phyloP scores from a whole-genome alignment of 2,888 invertebrate species.

The Catocala nupta region DNA sequence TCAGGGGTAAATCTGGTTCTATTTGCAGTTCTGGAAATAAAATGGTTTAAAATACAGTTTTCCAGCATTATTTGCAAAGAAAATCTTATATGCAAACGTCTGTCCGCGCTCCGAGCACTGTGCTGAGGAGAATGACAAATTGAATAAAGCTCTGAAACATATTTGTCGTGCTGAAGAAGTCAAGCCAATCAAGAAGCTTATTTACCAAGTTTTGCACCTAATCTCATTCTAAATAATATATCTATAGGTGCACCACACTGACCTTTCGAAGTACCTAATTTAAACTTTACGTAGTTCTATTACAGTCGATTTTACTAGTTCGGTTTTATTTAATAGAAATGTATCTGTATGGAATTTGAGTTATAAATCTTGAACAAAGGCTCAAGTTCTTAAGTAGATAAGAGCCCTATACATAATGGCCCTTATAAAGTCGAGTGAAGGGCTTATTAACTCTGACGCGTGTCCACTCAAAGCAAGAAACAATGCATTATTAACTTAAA shows the following conservation, averaged over 20 bases:
- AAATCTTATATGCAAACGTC: slow-evolving; percentile 48
- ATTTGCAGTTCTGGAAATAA: slow-evolving; percentile 1
- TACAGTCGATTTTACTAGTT: no score
- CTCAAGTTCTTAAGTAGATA: background rate
- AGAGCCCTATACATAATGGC: slow-evolving; percentile 1
- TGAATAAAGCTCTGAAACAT: slow-evolving; percentile 26
- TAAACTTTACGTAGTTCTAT: no score
- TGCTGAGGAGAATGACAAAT: slow-evolving; percentile 29
- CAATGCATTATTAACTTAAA: no score
- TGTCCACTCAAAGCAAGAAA: background rate
- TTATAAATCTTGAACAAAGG: background rate
- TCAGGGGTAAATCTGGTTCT: background rate
- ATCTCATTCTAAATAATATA: slow-evolving; percentile 4
- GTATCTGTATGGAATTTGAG: background rate
- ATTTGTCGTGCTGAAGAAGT: slow-evolving; percentile 20
- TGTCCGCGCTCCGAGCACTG: slow-evolving; percentile 21
- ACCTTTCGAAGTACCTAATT: no score
- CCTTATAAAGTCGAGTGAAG: slow-evolving; percentile 1
- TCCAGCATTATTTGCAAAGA: slow-evolving; percentile 14
- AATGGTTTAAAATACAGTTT: slow-evolving; percentile 7
- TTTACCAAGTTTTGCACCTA: slow-evolving; percentile 3
- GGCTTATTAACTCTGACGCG: background rate
- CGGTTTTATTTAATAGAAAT: no score
- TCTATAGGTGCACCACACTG: background rate
- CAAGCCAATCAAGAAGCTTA: slow-evolving; percentile 17